phyloP scores from a whole-genome alignment of 2,888 invertebrate genomes.

The Xestoiulus laeticollis region DNA sequence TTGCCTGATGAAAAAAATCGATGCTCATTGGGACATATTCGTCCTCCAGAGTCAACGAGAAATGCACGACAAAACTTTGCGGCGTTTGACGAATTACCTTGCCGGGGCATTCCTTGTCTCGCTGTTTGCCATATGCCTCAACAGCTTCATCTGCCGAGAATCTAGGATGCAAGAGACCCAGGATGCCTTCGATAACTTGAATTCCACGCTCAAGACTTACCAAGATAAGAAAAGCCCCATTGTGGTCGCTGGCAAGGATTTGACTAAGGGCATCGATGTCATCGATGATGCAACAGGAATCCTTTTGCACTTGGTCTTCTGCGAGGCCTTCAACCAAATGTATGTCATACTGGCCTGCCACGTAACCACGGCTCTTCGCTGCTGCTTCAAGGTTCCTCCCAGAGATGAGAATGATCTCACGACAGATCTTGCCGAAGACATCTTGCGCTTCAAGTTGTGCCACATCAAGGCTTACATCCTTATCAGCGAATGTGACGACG shows the following conservation, averaged over 20 bases:
- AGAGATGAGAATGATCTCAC: background rate
- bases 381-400: background rate
- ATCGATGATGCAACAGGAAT: background rate
- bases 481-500: background rate
- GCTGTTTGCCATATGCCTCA: background rate
- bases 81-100: background rate
- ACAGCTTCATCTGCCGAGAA: background rate
- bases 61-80: background rate
- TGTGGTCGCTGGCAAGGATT: background rate
- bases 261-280: conserved; percentile 16
- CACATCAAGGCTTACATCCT: conserved; percentile 8
- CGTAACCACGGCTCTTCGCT: background rate
- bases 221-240: background rate
- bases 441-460: background rate
- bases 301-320: background rate
- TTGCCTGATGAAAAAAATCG: background rate
- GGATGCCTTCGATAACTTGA: background rate
- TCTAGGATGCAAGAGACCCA: background rate
- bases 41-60: background rate
- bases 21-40: conserved; percentile 1
- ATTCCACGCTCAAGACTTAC: background rate
- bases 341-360: background rate
- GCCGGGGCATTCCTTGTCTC: background rate
- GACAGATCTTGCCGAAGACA: background rate
- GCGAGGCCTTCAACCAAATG: background rate